A percentile compares a stretch with the other conserved stretches of the same genome.
Conservation (phyloP, 2,888 invertebrate genomes). For the Papilio gigon region DNA sequence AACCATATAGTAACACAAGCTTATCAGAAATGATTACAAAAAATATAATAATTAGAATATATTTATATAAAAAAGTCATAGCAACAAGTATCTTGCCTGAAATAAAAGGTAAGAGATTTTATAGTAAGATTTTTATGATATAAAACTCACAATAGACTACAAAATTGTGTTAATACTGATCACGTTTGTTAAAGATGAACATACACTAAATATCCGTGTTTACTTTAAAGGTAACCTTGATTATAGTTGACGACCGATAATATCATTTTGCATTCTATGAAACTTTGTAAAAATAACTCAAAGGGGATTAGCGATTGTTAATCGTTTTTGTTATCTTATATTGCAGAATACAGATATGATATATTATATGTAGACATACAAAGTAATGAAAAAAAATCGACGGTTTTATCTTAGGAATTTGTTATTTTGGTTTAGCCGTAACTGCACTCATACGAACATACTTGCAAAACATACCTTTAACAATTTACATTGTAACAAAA, state of each 20-base stretch:
- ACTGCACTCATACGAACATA: background rate
- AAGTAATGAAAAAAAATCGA: background rate
- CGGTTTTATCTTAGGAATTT: background rate
- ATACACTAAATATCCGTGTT: background rate
- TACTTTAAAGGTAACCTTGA: background rate
- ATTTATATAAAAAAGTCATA: no score
- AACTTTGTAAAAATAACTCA: background rate
- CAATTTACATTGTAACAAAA: background rate
- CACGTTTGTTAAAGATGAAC: background rate
- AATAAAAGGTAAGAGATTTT: no score
- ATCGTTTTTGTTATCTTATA: constrained; percentile 9
- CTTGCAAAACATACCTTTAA: background rate
- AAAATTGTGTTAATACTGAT: no score
- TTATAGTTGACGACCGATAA: background rate
- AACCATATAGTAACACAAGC: no score
- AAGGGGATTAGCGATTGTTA: background rate
- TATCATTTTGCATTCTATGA: background rate
- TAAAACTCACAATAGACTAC: no score
- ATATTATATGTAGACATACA: no score
- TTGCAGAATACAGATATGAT: background rate
- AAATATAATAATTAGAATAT: no score
- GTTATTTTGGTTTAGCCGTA: background rate
- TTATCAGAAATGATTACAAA: no score
- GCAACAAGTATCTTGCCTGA: no score
- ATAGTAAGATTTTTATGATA: no score